Evolutionary conservation across 2,797 vertebrate species (phyloP), one percentile per base, ranked within the genome.

Genomic region (Mormyrops attenuatus): DNA sequence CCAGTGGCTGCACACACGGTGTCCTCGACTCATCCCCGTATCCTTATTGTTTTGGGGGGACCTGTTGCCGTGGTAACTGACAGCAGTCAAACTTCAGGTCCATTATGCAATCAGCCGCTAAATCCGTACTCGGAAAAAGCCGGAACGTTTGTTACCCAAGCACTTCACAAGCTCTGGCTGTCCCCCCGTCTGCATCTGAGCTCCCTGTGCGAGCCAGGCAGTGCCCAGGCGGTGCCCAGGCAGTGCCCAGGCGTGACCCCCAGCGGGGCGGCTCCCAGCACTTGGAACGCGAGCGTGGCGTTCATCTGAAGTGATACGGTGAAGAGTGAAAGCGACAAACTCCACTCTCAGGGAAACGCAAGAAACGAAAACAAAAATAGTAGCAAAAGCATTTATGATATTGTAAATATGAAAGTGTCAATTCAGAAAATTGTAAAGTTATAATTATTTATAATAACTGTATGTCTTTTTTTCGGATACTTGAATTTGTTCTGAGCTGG

Each of bases 401-500:
- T 97, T 99, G 98, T 99, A 99, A 97, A 99, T 99, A 99, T 95
- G 97, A 96, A 98, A 97, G 98, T 99, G 97, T 98, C 97, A 97
- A 98, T 97, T 97, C 97, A 97, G 97, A 97, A 97, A 96, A 98
- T 97, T 99, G 98, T 99, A 99, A 99, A 99, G 96, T 98, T 98
- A 96, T 97, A 98, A 99, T 98, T 99, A 99, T 99, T 99, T 99
- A 99, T 99, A 91, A 96, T 96, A 95, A 97, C 92, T 94, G 94
- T 96, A 93, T 95, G 95, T 95, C 95, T 90, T 93, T 93, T 96
- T 97, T 95, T 95, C 94, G 95, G 94, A 96, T 96, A 96, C 96
- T 97, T 96, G 96, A 97, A 96, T 95, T 95, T 95, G 95, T 96
- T 92, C 90, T 95, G 96, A 96, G 96, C 92, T 95, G 96, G 96